phyloP scores from a whole-genome alignment of 2,113 vertebrate species.

The Semicossyphus pulcher region DNA sequence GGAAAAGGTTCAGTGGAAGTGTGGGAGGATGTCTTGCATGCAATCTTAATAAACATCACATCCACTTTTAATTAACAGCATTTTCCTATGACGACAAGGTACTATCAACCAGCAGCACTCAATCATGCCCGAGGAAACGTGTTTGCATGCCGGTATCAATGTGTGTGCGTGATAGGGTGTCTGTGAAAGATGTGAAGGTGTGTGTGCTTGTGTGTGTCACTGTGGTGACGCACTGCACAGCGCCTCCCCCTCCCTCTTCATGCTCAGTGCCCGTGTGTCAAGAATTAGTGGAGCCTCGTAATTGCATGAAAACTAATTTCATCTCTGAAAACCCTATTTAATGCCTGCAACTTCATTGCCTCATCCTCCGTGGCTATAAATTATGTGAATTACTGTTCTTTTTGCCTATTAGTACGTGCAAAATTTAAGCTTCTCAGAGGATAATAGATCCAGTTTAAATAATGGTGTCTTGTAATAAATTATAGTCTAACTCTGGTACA shows the following conservation, averaged over 20 bases:
- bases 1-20: conserved; percentile 43
- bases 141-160: conserved; percentile 23
- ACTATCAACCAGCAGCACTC: conserved; percentile 72
- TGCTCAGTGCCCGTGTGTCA: conserved; percentile 69
- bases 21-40: conserved; percentile 70
- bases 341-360: conserved; percentile 72
- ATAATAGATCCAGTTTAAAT: conserved; percentile 70
- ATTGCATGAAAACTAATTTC: conserved; percentile 82
- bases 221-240: background rate
- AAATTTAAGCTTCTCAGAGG: conserved; percentile 66
- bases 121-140: conserved; percentile 52
- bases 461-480: conserved; percentile 54
- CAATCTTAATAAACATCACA: conserved; percentile 74
- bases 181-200: background rate
- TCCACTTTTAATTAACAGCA: conserved; percentile 76
- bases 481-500: conserved; percentile 15
- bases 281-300: conserved; percentile 75
- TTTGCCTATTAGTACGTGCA: conserved; percentile 63
- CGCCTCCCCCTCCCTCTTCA: conserved; percentile 55
- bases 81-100: conserved; percentile 69
- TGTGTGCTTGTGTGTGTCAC: conserved; percentile 1
- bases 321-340: conserved; percentile 77
- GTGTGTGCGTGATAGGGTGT: conserved; percentile 6
- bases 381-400: conserved; percentile 72
- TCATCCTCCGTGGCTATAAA: conserved; percentile 72